Percentiles rank a stretch among this genome's conserved stretches.
phyloP scores from a whole-genome alignment of 2,888 invertebrate species.

The Eupithecia centaureata region DNA sequence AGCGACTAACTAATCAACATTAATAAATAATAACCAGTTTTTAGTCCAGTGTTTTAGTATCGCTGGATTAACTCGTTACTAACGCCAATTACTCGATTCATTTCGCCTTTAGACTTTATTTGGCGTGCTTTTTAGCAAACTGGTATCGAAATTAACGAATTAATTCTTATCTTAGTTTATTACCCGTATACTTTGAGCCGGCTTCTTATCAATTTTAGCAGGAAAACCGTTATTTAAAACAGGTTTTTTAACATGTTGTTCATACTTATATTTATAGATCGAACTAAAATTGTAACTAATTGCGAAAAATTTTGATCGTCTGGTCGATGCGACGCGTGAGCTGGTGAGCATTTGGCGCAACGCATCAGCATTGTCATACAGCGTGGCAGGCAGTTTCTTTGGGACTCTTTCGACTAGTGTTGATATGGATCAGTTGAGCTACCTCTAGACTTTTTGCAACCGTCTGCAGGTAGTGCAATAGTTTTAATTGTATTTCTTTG shows the following conservation, averaged over 20 bases:
- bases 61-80: conserved; percentile 23
- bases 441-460: too few species aligned
- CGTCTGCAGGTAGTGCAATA: too few species aligned
- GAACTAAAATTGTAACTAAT: background rate
- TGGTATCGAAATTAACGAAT: conserved; percentile 30
- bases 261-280: conserved; percentile 3
- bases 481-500: too few species aligned
- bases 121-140: conserved; percentile 34
- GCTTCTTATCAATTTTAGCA: conserved; percentile 27
- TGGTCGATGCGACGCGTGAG: too few species aligned
- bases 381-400: too few species aligned
- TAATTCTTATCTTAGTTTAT: conserved; percentile 30
- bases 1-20: background rate
- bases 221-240: conserved; percentile 30
- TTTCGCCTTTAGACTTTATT: conserved; percentile 29
- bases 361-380: too few species aligned
- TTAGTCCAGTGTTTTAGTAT: conserved; percentile 4
- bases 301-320: too few species aligned
- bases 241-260: conserved; percentile 41
- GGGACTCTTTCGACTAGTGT: too few species aligned
- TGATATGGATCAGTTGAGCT: too few species aligned
- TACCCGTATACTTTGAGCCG: conserved; percentile 25
- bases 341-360: too few species aligned
- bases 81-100: conserved; percentile 29
- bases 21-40: conserved; percentile 3